Conservation (phyloP, 1,140 invertebrate species). For the Samia ricini region DNA sequence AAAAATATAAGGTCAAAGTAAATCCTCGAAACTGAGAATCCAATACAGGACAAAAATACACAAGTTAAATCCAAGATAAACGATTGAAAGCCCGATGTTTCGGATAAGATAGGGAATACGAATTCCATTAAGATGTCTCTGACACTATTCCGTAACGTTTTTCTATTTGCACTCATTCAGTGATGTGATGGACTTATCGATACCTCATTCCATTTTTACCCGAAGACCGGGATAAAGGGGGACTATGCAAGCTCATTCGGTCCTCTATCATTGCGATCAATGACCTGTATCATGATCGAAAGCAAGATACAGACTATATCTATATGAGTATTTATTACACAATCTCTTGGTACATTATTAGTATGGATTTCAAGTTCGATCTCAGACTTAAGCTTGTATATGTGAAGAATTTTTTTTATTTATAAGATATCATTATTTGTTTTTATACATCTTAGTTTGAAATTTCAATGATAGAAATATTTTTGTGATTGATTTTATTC, state of each 20-base stretch:
- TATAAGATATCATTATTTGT: too few species aligned
- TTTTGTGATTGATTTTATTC: too few species aligned
- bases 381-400: too few species aligned
- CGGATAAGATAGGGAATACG: slow-evolving; percentile 13
- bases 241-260: background rate
- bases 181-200: slow-evolving; percentile 14
- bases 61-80: slow-evolving; percentile 20
- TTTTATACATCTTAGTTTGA: too few species aligned
- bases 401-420: too few species aligned
- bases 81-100: slow-evolving; percentile 18
- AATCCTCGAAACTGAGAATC: background rate
- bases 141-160: slow-evolving; percentile 27
- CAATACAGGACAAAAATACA: background rate
- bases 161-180: slow-evolving; percentile 20
- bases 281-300: background rate
- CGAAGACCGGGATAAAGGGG: background rate
- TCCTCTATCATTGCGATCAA: background rate
- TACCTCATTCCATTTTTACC: slow-evolving; percentile 1
- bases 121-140: slow-evolving; percentile 30
- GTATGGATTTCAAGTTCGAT: too few species aligned
- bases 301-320: background rate
- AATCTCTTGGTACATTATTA: too few species aligned
- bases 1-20: too few species aligned
- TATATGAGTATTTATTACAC: background rate
- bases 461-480: too few species aligned